Conservation (phyloP, 1,140 invertebrate genomes). For the Drosophila teissieri region DNA sequence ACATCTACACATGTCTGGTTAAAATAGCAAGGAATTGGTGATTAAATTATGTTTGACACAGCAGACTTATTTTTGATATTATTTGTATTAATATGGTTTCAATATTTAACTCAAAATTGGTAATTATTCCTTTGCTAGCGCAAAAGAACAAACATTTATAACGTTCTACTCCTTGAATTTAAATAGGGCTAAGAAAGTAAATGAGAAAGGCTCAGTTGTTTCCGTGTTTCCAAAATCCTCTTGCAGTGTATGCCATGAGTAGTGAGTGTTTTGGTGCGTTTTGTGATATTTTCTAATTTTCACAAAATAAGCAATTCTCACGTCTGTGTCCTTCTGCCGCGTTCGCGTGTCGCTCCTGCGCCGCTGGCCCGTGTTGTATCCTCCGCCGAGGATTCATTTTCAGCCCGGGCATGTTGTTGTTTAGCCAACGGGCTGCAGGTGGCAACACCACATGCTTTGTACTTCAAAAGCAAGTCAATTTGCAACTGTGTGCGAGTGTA, state of each 20-base stretch:
- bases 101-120: no score
- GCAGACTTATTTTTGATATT: no score
- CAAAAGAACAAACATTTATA: no score
- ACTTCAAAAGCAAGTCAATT: slow-evolving; percentile 77
- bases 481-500: slow-evolving; percentile 39
- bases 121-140: no score
- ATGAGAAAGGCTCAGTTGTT: no score
- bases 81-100: no score
- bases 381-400: slow-evolving; percentile 66
- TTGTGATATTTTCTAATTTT: slow-evolving; percentile 79
- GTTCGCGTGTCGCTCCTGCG: slow-evolving; percentile 17
- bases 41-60: no score
- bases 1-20: no score
- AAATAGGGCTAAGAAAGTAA: no score
- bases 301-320: slow-evolving; percentile 82
- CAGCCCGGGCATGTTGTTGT: slow-evolving; percentile 44
- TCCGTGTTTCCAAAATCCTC: no score
- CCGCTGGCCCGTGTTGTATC: slow-evolving; percentile 51
- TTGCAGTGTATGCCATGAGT: slow-evolving; percentile 1
- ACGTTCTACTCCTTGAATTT: no score
- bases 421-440: slow-evolving; percentile 72
- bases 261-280: slow-evolving; percentile 42
- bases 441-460: slow-evolving; percentile 68
- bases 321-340: slow-evolving; percentile 61
- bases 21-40: no score